Evolutionary conservation across 2,113 vertebrate species (phyloP).

Genomic region (Aldabrachelys gigantea): DNA sequence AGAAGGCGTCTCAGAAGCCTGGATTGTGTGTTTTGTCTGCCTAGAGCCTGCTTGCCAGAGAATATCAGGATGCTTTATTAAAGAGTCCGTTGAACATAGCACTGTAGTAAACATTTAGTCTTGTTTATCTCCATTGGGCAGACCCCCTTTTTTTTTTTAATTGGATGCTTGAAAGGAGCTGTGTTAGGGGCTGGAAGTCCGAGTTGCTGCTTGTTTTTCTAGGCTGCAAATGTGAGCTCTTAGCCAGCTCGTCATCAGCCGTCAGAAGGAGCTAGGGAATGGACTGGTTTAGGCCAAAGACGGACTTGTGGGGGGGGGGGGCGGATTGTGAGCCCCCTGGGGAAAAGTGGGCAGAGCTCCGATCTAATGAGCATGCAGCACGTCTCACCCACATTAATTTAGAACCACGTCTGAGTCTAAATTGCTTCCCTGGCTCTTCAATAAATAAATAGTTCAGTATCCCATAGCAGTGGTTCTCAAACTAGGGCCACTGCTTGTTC

Average conservation of each 20-base stretch:
- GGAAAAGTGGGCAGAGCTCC: not conserved
- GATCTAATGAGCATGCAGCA: not conserved
- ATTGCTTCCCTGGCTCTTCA: not conserved
- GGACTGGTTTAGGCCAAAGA: not conserved
- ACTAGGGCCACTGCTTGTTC: too few species aligned
- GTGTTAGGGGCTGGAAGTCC: not conserved
- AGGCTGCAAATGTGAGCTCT: not conserved
- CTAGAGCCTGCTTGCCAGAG: accelerated
- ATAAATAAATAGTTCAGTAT: not conserved
- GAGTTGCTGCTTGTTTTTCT: not conserved
- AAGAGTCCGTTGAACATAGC: not conserved
- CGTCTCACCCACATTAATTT: not conserved
- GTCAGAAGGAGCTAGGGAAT: not conserved
- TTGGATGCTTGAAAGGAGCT: not conserved
- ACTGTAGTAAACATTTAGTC: not conserved
- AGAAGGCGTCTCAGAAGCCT: not conserved
- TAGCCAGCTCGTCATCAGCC: accelerated
- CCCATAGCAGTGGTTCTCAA: not conserved
- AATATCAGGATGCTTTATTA: not conserved
- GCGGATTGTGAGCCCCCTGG: not conserved
- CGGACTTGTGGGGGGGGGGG: accelerated
- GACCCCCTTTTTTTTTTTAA: accelerated
- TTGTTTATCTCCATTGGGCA: not conserved
- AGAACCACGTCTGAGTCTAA: accelerated
- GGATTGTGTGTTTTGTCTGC: not conserved